These are phyloP conservation scores for Antigone vipio DNA, from an alignment of 2,113 vertebrate species.

Conservation along the genomic window DNA sequence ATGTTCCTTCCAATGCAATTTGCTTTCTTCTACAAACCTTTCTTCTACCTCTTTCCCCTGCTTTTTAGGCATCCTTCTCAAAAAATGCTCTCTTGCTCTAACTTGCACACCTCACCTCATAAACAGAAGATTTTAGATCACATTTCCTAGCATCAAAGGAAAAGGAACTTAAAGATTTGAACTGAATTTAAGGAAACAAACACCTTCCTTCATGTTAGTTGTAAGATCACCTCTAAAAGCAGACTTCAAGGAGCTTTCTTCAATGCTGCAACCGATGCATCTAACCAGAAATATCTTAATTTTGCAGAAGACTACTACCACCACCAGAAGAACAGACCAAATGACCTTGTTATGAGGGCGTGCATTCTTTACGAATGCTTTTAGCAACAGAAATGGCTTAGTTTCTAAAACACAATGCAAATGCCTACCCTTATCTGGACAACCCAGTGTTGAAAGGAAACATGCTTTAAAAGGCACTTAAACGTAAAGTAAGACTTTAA, in stretches of 20 bases:
- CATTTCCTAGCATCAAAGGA: background rate
- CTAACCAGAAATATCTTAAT: background rate
- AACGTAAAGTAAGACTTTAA: background rate
- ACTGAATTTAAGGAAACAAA: background rate
- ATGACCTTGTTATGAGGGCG: background rate
- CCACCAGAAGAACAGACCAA: background rate
- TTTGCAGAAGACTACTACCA: background rate
- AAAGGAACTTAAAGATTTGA: background rate
- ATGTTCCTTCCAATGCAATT: background rate
- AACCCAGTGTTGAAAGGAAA: background rate
- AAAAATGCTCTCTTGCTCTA: background rate
- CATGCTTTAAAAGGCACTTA: background rate
- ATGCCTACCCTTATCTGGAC: background rate
- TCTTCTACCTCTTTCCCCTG: background rate
- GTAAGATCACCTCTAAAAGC: background rate
- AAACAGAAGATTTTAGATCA: background rate
- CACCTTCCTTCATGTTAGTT: background rate
- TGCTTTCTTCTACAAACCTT: background rate
- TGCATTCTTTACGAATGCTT: background rate
- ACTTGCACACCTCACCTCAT: background rate
- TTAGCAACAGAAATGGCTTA: background rate
- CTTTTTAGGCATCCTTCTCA: background rate
- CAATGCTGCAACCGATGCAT: background rate
- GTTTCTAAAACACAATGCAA: background rate
- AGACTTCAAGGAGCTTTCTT: background rate